These are phyloP conservation scores for Hemiscyllium ocellatum DNA, from an alignment of 2,113 vertebrate species.

Conservation along the genomic window DNA sequence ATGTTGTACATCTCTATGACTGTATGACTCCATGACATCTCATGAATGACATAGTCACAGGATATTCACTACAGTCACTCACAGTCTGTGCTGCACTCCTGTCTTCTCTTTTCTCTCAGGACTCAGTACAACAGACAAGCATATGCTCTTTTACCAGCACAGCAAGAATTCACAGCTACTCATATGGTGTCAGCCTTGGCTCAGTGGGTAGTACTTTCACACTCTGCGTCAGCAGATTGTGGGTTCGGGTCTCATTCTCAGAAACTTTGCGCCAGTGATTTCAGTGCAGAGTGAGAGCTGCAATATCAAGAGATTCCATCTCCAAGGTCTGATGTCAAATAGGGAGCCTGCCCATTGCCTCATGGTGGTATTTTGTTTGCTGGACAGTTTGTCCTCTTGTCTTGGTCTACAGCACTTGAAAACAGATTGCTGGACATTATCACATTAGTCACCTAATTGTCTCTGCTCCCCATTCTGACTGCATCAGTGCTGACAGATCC, in stretches of 20 bases:
- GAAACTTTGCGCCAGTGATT: background rate
- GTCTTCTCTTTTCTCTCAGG: background rate
- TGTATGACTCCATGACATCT: background rate
- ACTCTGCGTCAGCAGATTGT: background rate
- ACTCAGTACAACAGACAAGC: background rate
- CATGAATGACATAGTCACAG: background rate
- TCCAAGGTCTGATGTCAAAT: background rate
- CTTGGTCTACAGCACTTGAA: background rate
- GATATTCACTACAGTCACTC: background rate
- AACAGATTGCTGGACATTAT: too few species aligned
- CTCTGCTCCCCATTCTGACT: too few species aligned
- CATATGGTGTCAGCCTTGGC: background rate
- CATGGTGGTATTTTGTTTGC: background rate
- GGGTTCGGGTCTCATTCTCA: background rate
- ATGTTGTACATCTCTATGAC: too few species aligned
- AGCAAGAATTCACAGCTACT: background rate
- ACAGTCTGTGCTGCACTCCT: background rate
- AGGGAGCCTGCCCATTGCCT: background rate
- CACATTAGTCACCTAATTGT: too few species aligned
- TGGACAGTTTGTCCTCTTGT: background rate
- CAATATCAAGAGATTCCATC: background rate
- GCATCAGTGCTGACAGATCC: too few species aligned
- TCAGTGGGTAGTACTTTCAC: background rate
- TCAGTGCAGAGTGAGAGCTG: background rate
- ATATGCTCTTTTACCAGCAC: slow-evolving; percentile 1